phyloP scores from a whole-genome alignment of 92 coral and sea anemone species.

The Epizoanthus rinbou region DNA sequence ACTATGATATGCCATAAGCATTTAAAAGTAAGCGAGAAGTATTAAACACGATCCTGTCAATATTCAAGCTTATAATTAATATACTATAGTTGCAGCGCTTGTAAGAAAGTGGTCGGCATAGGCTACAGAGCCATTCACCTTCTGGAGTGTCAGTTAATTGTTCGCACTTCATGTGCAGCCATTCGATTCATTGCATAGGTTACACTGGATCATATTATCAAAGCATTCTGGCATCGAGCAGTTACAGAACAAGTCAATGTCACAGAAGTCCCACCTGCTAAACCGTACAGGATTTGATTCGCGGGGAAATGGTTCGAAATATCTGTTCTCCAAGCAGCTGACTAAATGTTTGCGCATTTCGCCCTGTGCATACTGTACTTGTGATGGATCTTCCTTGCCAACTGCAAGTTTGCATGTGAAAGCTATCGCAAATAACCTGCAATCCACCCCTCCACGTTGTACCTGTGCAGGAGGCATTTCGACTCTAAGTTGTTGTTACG shows the following conservation, averaged over 20 bases:
- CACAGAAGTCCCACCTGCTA: slow-evolving; percentile 34
- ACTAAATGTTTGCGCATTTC: no score
- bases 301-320: slow-evolving; percentile 51
- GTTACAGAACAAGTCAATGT: slow-evolving; percentile 51
- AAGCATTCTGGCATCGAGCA: slow-evolving; percentile 59
- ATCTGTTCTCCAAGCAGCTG: slow-evolving; percentile 44
- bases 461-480: slow-evolving; percentile 12
- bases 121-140: slow-evolving; percentile 33
- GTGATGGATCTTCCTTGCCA: no score
- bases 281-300: slow-evolving; percentile 24
- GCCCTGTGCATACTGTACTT: no score
- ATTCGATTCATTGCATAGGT: slow-evolving; percentile 47
- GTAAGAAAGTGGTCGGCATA: slow-evolving; percentile 32
- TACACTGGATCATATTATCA: slow-evolving; percentile 56
- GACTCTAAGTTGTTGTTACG: slow-evolving; percentile 31
- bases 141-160: slow-evolving; percentile 4
- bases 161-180: slow-evolving; percentile 43
- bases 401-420: no score
- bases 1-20: no score
- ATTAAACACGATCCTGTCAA: no score
- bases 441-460: no score
- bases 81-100: background rate
- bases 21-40: no score
- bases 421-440: no score
- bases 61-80: no score